phyloP scores from a whole-genome alignment of 92 coral and sea anemone genomes.

The Palythoa grandiflora region DNA sequence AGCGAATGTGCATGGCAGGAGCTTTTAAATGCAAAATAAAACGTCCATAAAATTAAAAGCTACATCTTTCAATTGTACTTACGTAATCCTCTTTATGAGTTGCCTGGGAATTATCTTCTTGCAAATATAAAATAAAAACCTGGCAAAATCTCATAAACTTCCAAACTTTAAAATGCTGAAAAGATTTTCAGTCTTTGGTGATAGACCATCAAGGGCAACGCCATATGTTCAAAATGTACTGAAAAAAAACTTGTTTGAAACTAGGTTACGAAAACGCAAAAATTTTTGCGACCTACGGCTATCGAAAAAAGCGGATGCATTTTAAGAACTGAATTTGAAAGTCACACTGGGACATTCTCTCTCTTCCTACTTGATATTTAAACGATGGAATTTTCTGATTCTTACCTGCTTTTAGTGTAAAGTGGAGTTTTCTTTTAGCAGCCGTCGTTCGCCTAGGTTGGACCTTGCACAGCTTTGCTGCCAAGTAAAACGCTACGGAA shows the following conservation, averaged over 20 bases:
- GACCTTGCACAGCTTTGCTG: not conserved
- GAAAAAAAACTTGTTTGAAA: too few species aligned
- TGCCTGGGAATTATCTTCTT: conserved; percentile 4
- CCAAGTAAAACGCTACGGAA: conserved; percentile 24
- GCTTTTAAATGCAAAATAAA: not conserved
- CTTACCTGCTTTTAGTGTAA: not conserved
- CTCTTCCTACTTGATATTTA: too few species aligned
- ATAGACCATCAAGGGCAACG: too few species aligned
- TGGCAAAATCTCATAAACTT: not conserved
- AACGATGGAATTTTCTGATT: not conserved
- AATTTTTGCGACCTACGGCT: too few species aligned
- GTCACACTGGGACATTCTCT: too few species aligned
- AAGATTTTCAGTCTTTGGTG: too few species aligned
- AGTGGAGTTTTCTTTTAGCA: too few species aligned
- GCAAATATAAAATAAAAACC: not conserved
- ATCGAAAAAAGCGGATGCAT: too few species aligned
- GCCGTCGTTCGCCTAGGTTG: not conserved
- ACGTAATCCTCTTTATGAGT: not conserved
- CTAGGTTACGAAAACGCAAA: too few species aligned
- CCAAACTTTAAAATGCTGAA: not conserved
- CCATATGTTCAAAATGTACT: too few species aligned
- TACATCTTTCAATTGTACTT: not conserved
- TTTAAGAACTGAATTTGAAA: too few species aligned
- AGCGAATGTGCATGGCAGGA: not conserved
- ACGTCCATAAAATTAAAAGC: not conserved